A percentile compares a stretch with the other conserved stretches of the same genome.
These are phyloP conservation scores for Clistopyga incitator DNA, from an alignment of 2,888 invertebrate species.

Conservation along the genomic window DNA sequence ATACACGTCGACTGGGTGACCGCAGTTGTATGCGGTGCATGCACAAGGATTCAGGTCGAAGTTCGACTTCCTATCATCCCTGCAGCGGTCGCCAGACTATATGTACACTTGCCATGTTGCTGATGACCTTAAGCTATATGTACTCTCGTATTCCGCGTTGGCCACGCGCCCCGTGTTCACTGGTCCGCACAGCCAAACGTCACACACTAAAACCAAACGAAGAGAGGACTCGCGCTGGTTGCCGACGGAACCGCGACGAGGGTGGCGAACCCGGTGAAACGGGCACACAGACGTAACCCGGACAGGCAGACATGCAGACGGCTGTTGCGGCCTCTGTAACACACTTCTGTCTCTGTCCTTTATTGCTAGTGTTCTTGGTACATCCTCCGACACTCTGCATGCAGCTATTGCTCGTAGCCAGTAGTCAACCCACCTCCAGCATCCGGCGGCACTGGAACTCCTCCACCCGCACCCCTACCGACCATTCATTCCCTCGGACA, in stretches of 20 bases:
- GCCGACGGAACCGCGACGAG: conserved; percentile 43
- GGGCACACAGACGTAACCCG: conserved; percentile 59
- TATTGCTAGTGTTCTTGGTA: conserved; percentile 72
- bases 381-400: conserved; percentile 8
- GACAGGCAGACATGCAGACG: conserved; percentile 38
- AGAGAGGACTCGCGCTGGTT: conserved; percentile 22
- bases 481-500: conserved; percentile 79
- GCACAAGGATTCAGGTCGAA: not conserved
- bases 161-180: conserved; percentile 27
- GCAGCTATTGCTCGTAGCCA: conserved; percentile 49
- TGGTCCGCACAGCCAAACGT: conserved; percentile 39
- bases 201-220: conserved; percentile 43
- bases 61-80: not conserved
- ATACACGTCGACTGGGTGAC: conserved; percentile 4
- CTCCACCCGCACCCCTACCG: conserved; percentile 54
- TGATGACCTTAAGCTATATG: not conserved
- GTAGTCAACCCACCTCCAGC: conserved; percentile 68
- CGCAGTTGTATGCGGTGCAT: not conserved
- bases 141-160: conserved; percentile 18
- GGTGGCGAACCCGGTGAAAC: conserved; percentile 46
- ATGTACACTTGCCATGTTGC: not conserved
- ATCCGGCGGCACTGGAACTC: conserved; percentile 68
- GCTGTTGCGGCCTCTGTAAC: conserved; percentile 48
- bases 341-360: conserved; percentile 72
- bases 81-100: no score